Conservation (phyloP, 2,888 invertebrate species). For the Tolmerus cingulatus region DNA sequence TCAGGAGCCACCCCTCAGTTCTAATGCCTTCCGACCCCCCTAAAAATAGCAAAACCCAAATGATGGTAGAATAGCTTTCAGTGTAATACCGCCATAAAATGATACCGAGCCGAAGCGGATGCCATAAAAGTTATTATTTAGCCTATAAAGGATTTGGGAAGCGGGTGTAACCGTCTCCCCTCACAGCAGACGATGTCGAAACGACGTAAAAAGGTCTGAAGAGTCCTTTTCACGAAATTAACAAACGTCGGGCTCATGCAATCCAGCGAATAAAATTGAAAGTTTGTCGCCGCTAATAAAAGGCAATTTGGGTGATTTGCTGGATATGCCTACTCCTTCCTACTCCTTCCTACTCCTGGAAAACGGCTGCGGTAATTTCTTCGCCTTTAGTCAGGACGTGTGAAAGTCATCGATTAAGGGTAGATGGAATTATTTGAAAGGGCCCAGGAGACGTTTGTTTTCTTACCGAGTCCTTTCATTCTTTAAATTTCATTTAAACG, state of each 20-base stretch:
- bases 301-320: slow-evolving; percentile 8
- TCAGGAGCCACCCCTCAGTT: background rate
- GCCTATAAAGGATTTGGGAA: slow-evolving; percentile 1
- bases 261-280: slow-evolving; percentile 10
- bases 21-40: background rate
- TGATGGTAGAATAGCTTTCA: background rate
- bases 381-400: background rate
- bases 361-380: background rate
- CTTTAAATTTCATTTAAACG: slow-evolving; percentile 13
- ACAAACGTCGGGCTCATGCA: background rate
- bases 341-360: background rate
- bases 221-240: background rate
- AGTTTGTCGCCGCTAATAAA: slow-evolving; percentile 24
- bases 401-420: slow-evolving; percentile 1
- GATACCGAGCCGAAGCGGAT: background rate
- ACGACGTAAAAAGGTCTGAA: background rate
- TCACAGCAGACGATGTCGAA: background rate
- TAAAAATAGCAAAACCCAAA: background rate
- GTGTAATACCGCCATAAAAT: background rate
- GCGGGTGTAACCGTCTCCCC: background rate
- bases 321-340: background rate
- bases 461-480: background rate
- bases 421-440: background rate
- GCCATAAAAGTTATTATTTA: slow-evolving; percentile 20
- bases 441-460: background rate